Conservation (phyloP, 2,888 invertebrate species). For the Pediacus dermestoides region DNA sequence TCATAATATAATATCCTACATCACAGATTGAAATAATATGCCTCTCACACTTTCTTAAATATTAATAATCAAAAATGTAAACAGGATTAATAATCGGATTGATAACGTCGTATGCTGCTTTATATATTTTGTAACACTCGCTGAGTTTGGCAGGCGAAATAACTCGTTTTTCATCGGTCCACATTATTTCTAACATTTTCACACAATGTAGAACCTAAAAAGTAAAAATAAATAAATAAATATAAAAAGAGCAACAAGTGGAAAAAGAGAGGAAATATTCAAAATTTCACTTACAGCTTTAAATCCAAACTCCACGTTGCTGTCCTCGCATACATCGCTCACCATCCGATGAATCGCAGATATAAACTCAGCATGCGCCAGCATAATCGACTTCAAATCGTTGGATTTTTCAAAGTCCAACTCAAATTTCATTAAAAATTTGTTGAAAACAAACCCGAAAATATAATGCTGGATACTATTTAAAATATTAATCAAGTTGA, state of each 20-base stretch:
- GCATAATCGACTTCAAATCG: slow-evolving; percentile 40
- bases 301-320: slow-evolving; percentile 30
- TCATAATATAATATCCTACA: too few relatives aligned
- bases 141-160: slow-evolving; percentile 32
- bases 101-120: slow-evolving; percentile 34
- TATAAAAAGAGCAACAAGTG: slow-evolving; percentile 9
- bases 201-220: slow-evolving; percentile 41
- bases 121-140: slow-evolving; percentile 33
- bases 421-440: slow-evolving; percentile 37
- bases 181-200: slow-evolving; percentile 37
- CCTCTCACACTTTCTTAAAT: too few relatives aligned
- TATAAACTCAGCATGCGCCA: slow-evolving; percentile 42
- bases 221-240: slow-evolving; percentile 13
- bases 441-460: slow-evolving; percentile 40
- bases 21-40: too few relatives aligned
- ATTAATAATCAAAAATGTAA: too few relatives aligned
- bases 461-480: slow-evolving; percentile 45
- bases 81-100: too few relatives aligned
- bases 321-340: slow-evolving; percentile 29
- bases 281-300: slow-evolving; percentile 33
- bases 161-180: slow-evolving; percentile 32
- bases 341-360: slow-evolving; percentile 31
- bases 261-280: not conserved
- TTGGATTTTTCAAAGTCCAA: slow-evolving; percentile 41
- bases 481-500: slow-evolving; percentile 39